Conservation (phyloP, 2,797 vertebrate species). For the Silurus lanzhouensis region DNA sequence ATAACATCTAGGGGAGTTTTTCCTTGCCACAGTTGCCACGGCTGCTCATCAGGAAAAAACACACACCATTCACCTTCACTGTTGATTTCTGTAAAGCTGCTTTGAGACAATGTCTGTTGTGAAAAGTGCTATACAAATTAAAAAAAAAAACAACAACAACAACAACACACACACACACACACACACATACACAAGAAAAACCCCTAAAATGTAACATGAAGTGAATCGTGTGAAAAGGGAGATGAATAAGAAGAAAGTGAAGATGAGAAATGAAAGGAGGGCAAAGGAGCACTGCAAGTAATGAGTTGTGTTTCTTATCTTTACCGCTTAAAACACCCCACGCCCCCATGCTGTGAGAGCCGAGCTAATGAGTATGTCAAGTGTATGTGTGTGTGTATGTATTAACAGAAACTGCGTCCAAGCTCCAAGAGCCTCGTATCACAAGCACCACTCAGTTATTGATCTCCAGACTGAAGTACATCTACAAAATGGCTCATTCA, state of each 20-base stretch:
- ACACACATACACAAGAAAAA: background rate
- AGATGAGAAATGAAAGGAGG: constrained; percentile 10
- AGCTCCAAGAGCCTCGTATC: constrained; percentile 3
- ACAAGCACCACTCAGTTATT: background rate
- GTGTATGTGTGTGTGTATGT: constrained; percentile 35
- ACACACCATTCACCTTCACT: too few species aligned
- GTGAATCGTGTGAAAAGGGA: constrained; percentile 27
- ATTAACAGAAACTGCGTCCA: constrained; percentile 10
- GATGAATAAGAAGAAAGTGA: constrained; percentile 9
- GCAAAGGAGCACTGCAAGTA: background rate
- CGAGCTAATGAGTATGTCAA: constrained; percentile 41
- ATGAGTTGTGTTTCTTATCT: constrained; percentile 33
- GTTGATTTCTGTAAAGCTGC: too few species aligned
- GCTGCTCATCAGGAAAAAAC: too few species aligned
- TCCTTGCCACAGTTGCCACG: too few species aligned
- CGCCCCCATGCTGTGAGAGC: constrained; percentile 34
- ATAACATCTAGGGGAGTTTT: too few species aligned
- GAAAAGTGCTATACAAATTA: too few species aligned
- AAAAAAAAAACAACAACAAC: too few species aligned
- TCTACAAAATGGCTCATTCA: background rate
- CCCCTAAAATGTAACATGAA: constrained; percentile 6
- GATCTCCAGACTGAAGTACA: background rate
- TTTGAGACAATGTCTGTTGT: too few species aligned
- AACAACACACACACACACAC: constrained; percentile 4
- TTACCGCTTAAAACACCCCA: constrained; percentile 46